Conservation (phyloP, 2,888 invertebrate genomes). For the Synanthedon tipuliformis region DNA sequence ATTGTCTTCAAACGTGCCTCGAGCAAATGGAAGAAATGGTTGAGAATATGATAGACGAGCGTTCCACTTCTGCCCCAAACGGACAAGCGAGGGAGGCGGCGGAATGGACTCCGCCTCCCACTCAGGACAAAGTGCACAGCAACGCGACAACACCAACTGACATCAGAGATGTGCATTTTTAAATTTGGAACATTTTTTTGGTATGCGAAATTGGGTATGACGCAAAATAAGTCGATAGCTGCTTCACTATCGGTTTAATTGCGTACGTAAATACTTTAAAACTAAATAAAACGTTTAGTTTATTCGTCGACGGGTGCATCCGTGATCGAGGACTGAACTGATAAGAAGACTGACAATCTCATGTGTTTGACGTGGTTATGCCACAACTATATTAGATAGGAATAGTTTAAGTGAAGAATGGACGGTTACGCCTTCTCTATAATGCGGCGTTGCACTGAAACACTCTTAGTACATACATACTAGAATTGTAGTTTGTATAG, state of each 20-base stretch:
- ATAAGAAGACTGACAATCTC: slow-evolving; percentile 63
- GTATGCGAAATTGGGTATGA: background rate
- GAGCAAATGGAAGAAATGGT: slow-evolving; percentile 85
- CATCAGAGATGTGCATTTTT: slow-evolving; percentile 86
- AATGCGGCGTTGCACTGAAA: slow-evolving; percentile 27
- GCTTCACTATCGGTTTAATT: slow-evolving; percentile 30
- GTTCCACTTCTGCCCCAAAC: slow-evolving; percentile 52
- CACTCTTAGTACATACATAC: slow-evolving; percentile 26
- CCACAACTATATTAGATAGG: slow-evolving; percentile 28
- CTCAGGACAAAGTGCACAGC: slow-evolving; percentile 73
- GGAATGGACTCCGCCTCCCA: slow-evolving; percentile 58
- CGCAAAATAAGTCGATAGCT: background rate
- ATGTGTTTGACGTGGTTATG: slow-evolving; percentile 57
- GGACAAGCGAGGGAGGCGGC: slow-evolving; percentile 48
- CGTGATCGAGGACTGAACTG: slow-evolving; percentile 66
- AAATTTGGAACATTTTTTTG: slow-evolving; percentile 15
- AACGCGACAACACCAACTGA: slow-evolving; percentile 88
- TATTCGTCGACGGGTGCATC: slow-evolving; percentile 34
- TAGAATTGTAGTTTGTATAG: slow-evolving; percentile 43
- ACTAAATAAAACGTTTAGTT: slow-evolving; percentile 31
- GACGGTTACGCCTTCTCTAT: slow-evolving; percentile 16
- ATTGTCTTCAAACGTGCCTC: slow-evolving; percentile 82
- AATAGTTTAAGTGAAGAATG: slow-evolving; percentile 42
- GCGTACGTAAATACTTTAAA: slow-evolving; percentile 65
- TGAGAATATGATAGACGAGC: slow-evolving; percentile 65